Base-by-base conservation (phyloP, 2,113 vertebrate genomes). In the human region DNA sequence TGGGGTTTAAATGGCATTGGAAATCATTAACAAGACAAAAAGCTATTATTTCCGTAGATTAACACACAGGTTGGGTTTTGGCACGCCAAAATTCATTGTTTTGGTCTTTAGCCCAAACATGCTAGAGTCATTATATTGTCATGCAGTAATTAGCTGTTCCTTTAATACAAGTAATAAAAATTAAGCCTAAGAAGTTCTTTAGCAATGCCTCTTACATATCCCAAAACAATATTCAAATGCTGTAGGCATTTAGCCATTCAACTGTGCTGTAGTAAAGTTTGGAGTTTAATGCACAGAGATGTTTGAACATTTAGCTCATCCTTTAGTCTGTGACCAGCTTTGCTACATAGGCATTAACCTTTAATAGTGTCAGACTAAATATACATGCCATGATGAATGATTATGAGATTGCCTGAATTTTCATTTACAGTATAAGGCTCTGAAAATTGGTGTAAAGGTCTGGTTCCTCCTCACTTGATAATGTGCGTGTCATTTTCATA, bases 311-410 rank as follows among this genome's bases (percentile, higher is more conserved):
- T 98, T 97, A 97, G 89, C 97, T 98, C 98, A 93, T 97, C 95
- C 94, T 97, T 93, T 94, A 94, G 98, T 98, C 98, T 98, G 96
- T 88, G 86, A 97, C 98, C 98, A 96, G 98, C 98, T 98, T 98
- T 98, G 98, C 98, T 98, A 97, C 98, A 98, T 97, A 95, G 98
- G 98, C 98, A 98, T 98, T 98, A 98, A 98, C 99, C 98, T 98
- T 98, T 99, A 98, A 98, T 98, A 96, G 92, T 98, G 97, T 98
- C 98, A 97, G 98, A 98, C 98, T 98, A 99, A 99, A 99, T 98
- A 98, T 98, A 98, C 98, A 98, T 99, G 98, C 98, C 97, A 93
- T 98, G 97, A 98, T 98, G 98, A 99, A 98, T 98, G 98, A 98
- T 98, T 98, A 98, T 97, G 98, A 98, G 98, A 96, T 89, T 97